phyloP scores from a whole-genome alignment of 1,140 invertebrate species.

The Elysia chlorotica region DNA sequence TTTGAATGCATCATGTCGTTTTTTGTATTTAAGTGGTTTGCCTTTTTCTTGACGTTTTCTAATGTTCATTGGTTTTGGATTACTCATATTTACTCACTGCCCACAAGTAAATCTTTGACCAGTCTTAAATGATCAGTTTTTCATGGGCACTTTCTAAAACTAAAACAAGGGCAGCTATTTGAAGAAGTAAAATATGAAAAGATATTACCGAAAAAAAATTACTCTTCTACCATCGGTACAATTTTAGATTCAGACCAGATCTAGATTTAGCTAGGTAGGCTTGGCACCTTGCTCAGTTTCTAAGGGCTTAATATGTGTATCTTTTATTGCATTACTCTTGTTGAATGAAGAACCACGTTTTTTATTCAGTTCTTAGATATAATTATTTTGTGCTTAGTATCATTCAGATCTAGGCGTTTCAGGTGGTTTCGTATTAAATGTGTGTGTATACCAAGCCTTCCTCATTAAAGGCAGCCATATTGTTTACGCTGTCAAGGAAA shows the following conservation, averaged over 20 bases:
- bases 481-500: conserved; percentile 24
- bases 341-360: background rate
- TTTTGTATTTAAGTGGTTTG: conserved; percentile 9
- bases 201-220: no score
- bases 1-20: background rate
- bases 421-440: background rate
- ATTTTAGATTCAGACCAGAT: no score
- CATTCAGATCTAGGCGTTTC: background rate
- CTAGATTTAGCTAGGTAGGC: no score
- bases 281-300: no score
- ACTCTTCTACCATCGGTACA: no score
- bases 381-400: background rate
- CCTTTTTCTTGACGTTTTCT: no score
- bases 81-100: background rate
- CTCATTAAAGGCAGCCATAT: conserved; percentile 21
- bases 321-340: no score
- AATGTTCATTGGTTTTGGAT: background rate
- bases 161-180: background rate
- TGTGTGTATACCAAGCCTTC: background rate
- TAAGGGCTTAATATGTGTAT: no score
- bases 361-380: background rate
- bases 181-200: background rate
- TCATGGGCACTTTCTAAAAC: background rate
- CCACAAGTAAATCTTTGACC: no score
- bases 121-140: background rate